These are phyloP conservation scores for Eilema griseolum DNA, from an alignment of 2,888 invertebrate genomes.

Conservation along the genomic window DNA sequence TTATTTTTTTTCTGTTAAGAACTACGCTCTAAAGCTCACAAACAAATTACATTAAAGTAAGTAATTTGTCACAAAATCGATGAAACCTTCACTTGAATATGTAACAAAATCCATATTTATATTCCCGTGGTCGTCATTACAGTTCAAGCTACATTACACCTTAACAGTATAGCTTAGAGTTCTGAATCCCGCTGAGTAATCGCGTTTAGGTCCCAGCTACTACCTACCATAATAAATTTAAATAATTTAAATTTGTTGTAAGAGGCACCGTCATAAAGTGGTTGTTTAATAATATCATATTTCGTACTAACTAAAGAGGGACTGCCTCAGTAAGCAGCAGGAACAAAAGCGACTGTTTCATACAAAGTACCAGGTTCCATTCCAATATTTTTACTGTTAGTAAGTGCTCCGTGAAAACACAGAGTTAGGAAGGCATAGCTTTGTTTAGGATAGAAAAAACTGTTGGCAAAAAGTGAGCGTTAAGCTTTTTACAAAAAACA, in stretches of 20 bases:
- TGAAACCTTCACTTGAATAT: constrained; percentile 30
- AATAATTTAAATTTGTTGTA: constrained; percentile 53
- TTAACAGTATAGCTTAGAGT: constrained; percentile 33
- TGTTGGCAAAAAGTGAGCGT: too few relatives aligned
- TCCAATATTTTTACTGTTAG: background rate
- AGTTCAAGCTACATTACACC: constrained; percentile 33
- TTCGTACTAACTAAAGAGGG: constrained; percentile 29
- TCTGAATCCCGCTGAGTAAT: constrained; percentile 42
- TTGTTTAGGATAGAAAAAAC: too few relatives aligned
- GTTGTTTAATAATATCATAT: constrained; percentile 47
- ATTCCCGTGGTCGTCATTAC: constrained; percentile 21
- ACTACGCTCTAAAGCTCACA: background rate
- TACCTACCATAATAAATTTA: constrained; percentile 45
- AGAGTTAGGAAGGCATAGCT: too few relatives aligned
- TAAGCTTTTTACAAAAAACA: too few relatives aligned
- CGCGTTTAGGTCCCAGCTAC: constrained; percentile 32
- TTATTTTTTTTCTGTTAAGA: too few relatives aligned
- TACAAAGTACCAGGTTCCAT: background rate
- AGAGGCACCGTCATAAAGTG: constrained; percentile 39
- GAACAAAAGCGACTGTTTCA: background rate
- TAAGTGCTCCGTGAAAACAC: too few relatives aligned
- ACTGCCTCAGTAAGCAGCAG: background rate
- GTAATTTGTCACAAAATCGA: constrained; percentile 38
- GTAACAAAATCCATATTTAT: constrained; percentile 37
- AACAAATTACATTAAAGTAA: constrained; percentile 26